These are phyloP conservation scores for Ophioninae sp. DNA, from an alignment of 2,888 invertebrate species.

Conservation along the genomic window DNA sequence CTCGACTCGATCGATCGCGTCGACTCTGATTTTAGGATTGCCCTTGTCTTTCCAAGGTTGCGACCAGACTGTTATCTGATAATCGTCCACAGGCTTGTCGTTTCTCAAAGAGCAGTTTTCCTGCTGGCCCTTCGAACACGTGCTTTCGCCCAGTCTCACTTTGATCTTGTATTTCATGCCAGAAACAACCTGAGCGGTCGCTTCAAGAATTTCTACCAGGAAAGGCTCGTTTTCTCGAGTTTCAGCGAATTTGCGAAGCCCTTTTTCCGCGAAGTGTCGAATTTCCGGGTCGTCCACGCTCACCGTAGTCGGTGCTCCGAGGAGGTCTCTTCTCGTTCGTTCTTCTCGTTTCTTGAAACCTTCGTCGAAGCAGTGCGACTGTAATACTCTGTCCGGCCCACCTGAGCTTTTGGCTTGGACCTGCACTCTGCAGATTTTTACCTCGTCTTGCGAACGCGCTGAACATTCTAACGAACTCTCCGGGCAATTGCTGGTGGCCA, in stretches of 20 bases:
- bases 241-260: slow-evolving; percentile 69
- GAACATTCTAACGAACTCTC: slow-evolving; percentile 68
- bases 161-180: slow-evolving; percentile 84
- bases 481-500: slow-evolving; percentile 81
- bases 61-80: slow-evolving; percentile 83
- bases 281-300: slow-evolving; percentile 66
- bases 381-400: slow-evolving; percentile 81
- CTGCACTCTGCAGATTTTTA: slow-evolving; percentile 83
- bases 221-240: slow-evolving; percentile 69
- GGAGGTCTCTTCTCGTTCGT: slow-evolving; percentile 42
- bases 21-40: slow-evolving; percentile 52
- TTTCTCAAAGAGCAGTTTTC: slow-evolving; percentile 73
- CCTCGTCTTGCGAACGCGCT: slow-evolving; percentile 63
- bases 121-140: slow-evolving; percentile 80
- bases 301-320: slow-evolving; percentile 61
- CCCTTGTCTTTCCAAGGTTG: slow-evolving; percentile 83
- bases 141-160: slow-evolving; percentile 83
- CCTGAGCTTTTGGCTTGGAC: slow-evolving; percentile 78
- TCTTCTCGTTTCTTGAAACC: slow-evolving; percentile 30
- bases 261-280: slow-evolving; percentile 61
- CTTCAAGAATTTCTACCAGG: slow-evolving; percentile 80
- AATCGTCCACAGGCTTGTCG: slow-evolving; percentile 75
- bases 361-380: slow-evolving; percentile 81
- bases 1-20: not conserved
- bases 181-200: slow-evolving; percentile 82